Evolutionary conservation across 1,140 invertebrate species (phyloP).

Genomic region (Bilobella aurantiaca): DNA sequence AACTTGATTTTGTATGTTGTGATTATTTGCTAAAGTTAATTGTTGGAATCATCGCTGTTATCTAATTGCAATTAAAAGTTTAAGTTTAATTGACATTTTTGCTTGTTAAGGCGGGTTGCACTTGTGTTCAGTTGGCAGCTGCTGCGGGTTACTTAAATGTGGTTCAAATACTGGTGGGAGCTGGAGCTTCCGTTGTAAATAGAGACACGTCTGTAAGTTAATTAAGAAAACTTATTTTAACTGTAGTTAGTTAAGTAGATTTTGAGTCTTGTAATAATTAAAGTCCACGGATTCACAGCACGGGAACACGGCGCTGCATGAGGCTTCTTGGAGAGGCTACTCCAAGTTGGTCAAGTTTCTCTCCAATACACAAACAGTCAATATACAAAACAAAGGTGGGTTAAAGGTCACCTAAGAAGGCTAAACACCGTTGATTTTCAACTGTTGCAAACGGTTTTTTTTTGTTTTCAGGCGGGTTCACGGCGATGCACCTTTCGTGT

Average conservation of each 20-base stretch:
- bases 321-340: slow-evolving; percentile 88
- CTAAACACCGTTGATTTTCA: no score
- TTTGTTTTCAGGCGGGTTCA: slow-evolving; percentile 52
- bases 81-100: slow-evolving; percentile 15
- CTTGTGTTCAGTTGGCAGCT: slow-evolving; percentile 25
- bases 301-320: slow-evolving; percentile 85
- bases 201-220: slow-evolving; percentile 32
- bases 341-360: slow-evolving; percentile 71
- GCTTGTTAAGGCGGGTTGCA: slow-evolving; percentile 27
- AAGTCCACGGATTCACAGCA: no score
- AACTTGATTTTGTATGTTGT: slow-evolving; percentile 21
- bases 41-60: background rate
- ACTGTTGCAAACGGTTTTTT: background rate
- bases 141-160: slow-evolving; percentile 31
- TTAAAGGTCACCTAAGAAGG: background rate
- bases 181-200: slow-evolving; percentile 30
- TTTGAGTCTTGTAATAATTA: background rate
- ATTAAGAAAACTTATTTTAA: background rate
- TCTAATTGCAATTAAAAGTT: background rate
- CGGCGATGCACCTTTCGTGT: slow-evolving; percentile 83
- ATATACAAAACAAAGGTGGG: slow-evolving; percentile 62
- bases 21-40: background rate
- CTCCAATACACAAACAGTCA: slow-evolving; percentile 42
- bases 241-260: background rate
- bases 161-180: slow-evolving; percentile 27